A percentile compares a stretch with the other conserved stretches of the same genome.
Evolutionary conservation across 2,113 vertebrate species (phyloP).

Genomic region (Aldabrachelys gigantea): DNA sequence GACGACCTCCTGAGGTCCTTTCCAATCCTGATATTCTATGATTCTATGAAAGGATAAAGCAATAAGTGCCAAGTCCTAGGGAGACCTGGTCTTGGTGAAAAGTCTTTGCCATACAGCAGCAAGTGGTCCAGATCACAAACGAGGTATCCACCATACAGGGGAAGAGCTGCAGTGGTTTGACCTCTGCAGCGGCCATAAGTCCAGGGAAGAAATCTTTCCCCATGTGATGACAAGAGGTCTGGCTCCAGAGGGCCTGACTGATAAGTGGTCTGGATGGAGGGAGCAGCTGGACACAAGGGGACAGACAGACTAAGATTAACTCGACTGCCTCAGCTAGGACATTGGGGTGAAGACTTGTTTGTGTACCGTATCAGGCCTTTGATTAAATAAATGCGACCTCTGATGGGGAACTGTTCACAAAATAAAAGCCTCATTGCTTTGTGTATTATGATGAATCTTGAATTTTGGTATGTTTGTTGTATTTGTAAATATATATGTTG

Average conservation of each 20-base stretch:
- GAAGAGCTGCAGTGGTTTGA: no score
- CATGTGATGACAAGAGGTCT: no score
- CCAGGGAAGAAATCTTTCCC: no score
- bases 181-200: no score
- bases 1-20: no score
- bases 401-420: neutral
- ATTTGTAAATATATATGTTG: neutral
- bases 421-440: neutral
- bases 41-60: neutral
- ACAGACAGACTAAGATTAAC: no score
- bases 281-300: no score
- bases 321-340: no score
- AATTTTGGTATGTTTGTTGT: neutral
- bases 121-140: neutral
- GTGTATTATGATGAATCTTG: neutral
- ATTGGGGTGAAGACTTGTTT: neutral
- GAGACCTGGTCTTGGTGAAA: neutral
- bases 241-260: no score
- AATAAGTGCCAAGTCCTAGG: neutral
- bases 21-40: no score
- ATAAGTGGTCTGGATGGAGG: no score
- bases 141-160: no score
- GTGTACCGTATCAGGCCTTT: neutral
- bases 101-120: neutral
- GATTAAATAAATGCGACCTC: neutral